Conservation (phyloP, 2,888 invertebrate genomes). For the Hirtodrosophila histrioides region DNA sequence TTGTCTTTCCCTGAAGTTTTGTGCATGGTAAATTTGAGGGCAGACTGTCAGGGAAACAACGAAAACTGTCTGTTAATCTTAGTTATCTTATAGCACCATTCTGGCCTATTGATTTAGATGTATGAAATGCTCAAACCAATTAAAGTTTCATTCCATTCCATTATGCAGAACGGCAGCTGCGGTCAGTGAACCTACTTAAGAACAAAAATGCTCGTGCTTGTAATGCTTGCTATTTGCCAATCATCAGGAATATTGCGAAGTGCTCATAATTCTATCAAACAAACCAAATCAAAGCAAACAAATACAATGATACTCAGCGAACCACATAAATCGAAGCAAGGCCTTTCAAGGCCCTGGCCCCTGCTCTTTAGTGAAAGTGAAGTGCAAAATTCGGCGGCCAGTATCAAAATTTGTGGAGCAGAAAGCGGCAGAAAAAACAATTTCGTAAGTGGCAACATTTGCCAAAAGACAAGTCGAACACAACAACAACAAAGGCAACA, state of each 20-base stretch:
- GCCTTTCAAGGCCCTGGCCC: slow-evolving; percentile 7
- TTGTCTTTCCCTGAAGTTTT: slow-evolving; percentile 14
- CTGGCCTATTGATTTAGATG: too few species aligned
- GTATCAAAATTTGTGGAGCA: slow-evolving; percentile 53
- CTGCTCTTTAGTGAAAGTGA: slow-evolving; percentile 63
- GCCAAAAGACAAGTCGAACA: too few species aligned
- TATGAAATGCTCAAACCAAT: slow-evolving; percentile 2
- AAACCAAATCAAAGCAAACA: slow-evolving; percentile 26
- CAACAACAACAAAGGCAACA: slow-evolving; percentile 18
- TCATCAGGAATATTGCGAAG: slow-evolving; percentile 3
- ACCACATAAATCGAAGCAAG: slow-evolving; percentile 43
- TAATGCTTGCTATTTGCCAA: slow-evolving; percentile 13
- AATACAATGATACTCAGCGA: slow-evolving; percentile 27
- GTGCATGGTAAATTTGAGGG: slow-evolving; percentile 30
- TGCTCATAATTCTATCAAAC: slow-evolving; percentile 25
- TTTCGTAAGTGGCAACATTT: too few species aligned
- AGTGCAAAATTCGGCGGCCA: slow-evolving; percentile 38
- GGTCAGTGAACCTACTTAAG: slow-evolving; percentile 16
- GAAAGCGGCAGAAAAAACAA: slow-evolving; percentile 34
- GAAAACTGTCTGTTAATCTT: slow-evolving; percentile 8
- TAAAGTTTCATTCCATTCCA: slow-evolving; percentile 1
- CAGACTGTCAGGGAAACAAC: not conserved
- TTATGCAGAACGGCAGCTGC: slow-evolving; percentile 9
- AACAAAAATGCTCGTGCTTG: not conserved
- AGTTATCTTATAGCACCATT: not conserved